Evolutionary conservation across 2,888 invertebrate species (phyloP), one percentile per base, ranked within the genome.

Genomic region (Drosophila pegasa): DNA sequence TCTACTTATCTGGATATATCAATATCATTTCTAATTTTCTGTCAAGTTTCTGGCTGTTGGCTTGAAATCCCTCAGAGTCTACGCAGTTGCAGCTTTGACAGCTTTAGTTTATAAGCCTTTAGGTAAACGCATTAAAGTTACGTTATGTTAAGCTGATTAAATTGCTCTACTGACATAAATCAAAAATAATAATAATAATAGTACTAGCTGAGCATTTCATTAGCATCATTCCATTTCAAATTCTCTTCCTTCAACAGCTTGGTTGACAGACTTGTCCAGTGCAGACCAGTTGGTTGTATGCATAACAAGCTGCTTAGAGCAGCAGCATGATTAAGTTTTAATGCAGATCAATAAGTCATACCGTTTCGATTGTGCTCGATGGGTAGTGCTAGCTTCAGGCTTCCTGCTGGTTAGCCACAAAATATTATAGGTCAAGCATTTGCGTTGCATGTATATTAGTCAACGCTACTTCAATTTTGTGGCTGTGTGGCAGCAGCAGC

Each of bases 361-460:
- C 62, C 73, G 75, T 75, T 69, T 77, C 73, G 78, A 74, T 75
- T 75, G 61, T 62, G 55, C 3, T 48, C 31, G 37, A 45, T 48
- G 40, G 41, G 9, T 45, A 52, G 51, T 60, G 52, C 29, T 27
- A n/a, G 22, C n/a, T 4, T n/a, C 18, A 40, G 52, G 52, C 29
- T 52, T 33, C 9, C 50, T 59, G 40, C 51, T 65, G 55, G 56
- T 18, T 33, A 55, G 8, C 58, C 74, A 58, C 56, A 35, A 59
- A 57, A 71, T 54, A 80, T 63, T 65, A 56, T 84, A 71, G 80
- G 87, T 83, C 87, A 77, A 74, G 78, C 64, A 66, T 38, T 71
- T 64, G 63, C 66, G 50, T 65, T 48, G 70, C 48, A 45, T 64
- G 29, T 12, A 29, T 51, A 71, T 81, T 61, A 64, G 57, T 70